Evolutionary conservation across 2,797 vertebrate genomes (phyloP).

Genomic region (Artibeus lituratus): DNA sequence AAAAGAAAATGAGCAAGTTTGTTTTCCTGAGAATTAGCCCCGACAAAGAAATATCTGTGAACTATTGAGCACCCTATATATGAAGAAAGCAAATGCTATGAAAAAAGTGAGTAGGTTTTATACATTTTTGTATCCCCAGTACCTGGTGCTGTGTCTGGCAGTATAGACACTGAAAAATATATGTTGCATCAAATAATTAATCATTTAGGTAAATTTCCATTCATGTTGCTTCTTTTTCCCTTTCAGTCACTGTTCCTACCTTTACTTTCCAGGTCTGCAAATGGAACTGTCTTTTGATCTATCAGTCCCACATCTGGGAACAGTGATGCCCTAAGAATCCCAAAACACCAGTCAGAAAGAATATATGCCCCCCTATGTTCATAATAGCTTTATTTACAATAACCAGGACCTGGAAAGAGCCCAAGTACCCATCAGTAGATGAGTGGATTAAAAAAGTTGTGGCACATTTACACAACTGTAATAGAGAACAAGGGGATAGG

Average conservation of each 20-base stretch:
- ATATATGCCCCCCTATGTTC: neutral
- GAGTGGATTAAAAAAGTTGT: neutral
- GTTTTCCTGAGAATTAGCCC: constrained; percentile 45
- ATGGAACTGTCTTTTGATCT: neutral
- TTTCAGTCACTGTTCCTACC: neutral
- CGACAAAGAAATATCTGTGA: neutral
- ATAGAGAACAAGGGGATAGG: too few species aligned
- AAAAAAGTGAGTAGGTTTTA: neutral
- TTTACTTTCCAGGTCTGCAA: neutral
- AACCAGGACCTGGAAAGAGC: neutral
- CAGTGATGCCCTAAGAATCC: neutral
- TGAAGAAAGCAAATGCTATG: neutral
- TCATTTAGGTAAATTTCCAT: too few species aligned
- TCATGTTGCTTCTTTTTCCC: neutral
- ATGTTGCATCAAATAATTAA: neutral
- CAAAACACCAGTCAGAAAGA: neutral
- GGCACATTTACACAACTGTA: neutral
- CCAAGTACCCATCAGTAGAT: neutral
- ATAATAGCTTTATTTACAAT: neutral
- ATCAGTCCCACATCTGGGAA: neutral
- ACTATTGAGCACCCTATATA: neutral
- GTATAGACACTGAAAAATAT: neutral
- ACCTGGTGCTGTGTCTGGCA: neutral
- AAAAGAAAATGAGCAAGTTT: neutral
- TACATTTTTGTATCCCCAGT: neutral